phyloP scores from a whole-genome alignment of 2,888 invertebrate species.

The Diplolepis rosae region DNA sequence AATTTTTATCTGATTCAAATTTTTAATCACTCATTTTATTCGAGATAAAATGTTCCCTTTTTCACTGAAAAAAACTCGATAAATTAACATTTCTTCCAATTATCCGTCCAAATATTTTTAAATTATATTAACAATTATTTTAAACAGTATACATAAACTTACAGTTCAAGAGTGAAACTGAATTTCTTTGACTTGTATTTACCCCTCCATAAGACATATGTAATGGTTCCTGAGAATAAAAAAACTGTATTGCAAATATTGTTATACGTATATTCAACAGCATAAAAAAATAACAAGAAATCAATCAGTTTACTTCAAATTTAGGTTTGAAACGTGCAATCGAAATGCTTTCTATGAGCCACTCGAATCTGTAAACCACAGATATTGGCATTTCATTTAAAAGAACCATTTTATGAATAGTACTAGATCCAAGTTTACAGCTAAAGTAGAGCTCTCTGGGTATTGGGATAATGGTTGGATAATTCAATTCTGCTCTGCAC shows the following conservation, averaged over 20 bases:
- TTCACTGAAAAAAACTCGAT: too few relatives aligned
- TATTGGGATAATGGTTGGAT: constrained; percentile 79
- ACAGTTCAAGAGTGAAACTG: neutral
- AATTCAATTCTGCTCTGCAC: constrained; percentile 80
- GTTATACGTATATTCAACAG: neutral
- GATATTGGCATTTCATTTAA: constrained; percentile 76
- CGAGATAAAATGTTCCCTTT: too few relatives aligned
- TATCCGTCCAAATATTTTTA: too few relatives aligned
- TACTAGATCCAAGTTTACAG: constrained; percentile 76
- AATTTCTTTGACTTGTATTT: neutral
- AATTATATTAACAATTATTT: neutral
- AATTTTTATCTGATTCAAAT: too few relatives aligned
- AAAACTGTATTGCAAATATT: neutral
- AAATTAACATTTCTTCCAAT: too few relatives aligned
- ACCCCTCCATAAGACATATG: neutral
- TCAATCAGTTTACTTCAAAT: neutral
- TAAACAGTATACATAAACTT: neutral
- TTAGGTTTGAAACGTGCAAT: neutral
- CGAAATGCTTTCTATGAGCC: constrained; percentile 52
- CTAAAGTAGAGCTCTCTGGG: constrained; percentile 78
- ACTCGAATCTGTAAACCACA: constrained; percentile 73
- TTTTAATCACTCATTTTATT: too few relatives aligned
- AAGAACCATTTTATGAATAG: constrained; percentile 73
- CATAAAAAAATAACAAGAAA: neutral
- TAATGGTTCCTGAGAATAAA: neutral